Percentiles rank a stretch among this genome's conserved stretches.
phyloP scores from a whole-genome alignment of 2,888 invertebrate species.

The Chironomus tentans region DNA sequence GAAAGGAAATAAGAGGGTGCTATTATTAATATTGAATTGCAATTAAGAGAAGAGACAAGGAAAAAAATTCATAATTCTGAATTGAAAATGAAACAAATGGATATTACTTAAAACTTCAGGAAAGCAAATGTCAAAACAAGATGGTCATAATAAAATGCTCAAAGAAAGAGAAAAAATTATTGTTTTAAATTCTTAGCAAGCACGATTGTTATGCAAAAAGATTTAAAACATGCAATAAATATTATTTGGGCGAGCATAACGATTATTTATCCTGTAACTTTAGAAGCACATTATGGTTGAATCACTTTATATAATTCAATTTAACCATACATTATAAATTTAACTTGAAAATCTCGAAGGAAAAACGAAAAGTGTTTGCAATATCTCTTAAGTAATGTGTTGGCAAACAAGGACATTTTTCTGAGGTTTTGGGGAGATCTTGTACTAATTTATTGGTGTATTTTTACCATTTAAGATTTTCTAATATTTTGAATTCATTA shows the following conservation, averaged over 20 bases:
- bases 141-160: not conserved
- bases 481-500: not conserved
- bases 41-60: not conserved
- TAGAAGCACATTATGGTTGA: constrained; percentile 13
- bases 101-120: not conserved
- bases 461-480: not conserved
- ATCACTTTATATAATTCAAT: constrained; percentile 23
- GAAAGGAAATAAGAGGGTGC: not conserved
- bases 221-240: not conserved
- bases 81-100: not conserved
- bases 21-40: constrained; percentile 16
- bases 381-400: constrained; percentile 6
- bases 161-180: not conserved
- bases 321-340: constrained; percentile 20
- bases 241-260: not conserved
- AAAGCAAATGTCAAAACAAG: constrained; percentile 5
- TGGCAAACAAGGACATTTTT: constrained; percentile 25
- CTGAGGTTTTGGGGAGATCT: not conserved
- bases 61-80: not conserved
- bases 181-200: too few species aligned
- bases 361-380: constrained; percentile 5
- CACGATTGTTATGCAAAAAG: not conserved
- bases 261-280: constrained; percentile 19
- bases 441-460: constrained; percentile 15
- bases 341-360: not conserved